These are phyloP conservation scores for Gerris lacustris DNA, from an alignment of 2,888 invertebrate genomes.

Conservation along the genomic window DNA sequence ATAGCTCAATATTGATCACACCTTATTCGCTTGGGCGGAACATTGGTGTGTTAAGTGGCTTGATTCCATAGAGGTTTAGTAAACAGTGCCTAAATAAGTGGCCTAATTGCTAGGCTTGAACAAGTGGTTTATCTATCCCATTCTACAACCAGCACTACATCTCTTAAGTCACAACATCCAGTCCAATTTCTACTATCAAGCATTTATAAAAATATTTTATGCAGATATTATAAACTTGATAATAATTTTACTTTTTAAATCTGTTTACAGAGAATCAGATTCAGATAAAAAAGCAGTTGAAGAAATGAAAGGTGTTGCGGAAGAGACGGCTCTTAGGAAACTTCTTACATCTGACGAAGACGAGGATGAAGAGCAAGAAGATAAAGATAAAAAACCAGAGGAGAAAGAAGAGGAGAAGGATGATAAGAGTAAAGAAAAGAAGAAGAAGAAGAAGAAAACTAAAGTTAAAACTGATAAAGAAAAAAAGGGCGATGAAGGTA, in stretches of 20 bases:
- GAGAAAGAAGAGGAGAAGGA: constrained; percentile 31
- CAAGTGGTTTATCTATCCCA: no score
- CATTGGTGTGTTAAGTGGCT: no score
- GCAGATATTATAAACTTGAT: no score
- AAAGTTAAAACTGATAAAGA: constrained; percentile 22
- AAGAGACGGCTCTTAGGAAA: constrained; percentile 77
- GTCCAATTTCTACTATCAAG: no score
- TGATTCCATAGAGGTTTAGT: no score
- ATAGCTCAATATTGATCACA: no score
- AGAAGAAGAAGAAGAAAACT: constrained; percentile 42
- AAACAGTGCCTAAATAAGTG: no score
- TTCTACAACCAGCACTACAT: no score
- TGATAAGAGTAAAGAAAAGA: constrained; percentile 36
- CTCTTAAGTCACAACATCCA: no score
- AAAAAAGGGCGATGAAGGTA: constrained; percentile 35
- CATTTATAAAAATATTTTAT: no score
- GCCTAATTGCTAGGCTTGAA: no score
- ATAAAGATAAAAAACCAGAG: constrained; percentile 45
- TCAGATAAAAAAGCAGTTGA: constrained; percentile 64
- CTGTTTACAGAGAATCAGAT: constrained; percentile 47
- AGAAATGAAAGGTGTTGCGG: constrained; percentile 78
- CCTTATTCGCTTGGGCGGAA: no score
- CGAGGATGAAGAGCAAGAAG: constrained; percentile 71
- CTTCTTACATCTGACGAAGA: constrained; percentile 79
- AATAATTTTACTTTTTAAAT: background rate